phyloP scores from a whole-genome alignment of 2,888 invertebrate species.

The Bursaphelenchus okinawaensis region DNA sequence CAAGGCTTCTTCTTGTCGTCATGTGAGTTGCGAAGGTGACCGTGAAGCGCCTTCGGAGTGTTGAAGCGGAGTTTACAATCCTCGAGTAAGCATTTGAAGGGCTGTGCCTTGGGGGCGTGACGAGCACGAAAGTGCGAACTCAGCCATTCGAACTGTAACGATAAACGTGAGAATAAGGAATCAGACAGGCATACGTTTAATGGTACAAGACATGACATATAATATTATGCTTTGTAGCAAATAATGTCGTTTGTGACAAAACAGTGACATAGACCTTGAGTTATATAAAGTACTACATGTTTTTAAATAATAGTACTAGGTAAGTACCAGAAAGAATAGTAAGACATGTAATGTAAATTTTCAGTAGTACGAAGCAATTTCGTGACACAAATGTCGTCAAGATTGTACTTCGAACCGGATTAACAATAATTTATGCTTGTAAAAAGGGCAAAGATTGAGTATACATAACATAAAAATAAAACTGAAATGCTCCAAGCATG shows the following conservation, averaged over 20 bases:
- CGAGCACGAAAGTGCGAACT: slow-evolving; percentile 22
- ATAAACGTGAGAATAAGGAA: background rate
- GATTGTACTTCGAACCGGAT: background rate
- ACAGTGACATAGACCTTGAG: background rate
- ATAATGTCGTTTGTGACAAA: background rate
- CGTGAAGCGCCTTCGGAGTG: slow-evolving; percentile 20
- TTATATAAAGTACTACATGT: background rate
- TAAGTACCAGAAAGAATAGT: too few relatives aligned
- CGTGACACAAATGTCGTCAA: background rate
- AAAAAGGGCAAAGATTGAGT: background rate
- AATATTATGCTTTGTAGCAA: background rate
- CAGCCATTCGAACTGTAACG: slow-evolving; percentile 31
- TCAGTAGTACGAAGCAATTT: too few relatives aligned
- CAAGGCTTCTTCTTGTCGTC: slow-evolving; percentile 18
- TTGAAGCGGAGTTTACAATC: slow-evolving; percentile 25
- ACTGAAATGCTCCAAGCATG: too few relatives aligned
- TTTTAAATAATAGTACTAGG: background rate
- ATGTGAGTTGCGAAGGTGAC: slow-evolving; percentile 23
- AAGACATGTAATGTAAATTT: too few relatives aligned
- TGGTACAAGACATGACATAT: background rate
- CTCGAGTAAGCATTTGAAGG: slow-evolving; percentile 25
- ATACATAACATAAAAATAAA: background rate
- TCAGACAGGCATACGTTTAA: too few relatives aligned
- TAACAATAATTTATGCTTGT: background rate
- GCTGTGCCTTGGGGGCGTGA: slow-evolving; percentile 32